Conservation (phyloP, 1,140 invertebrate genomes). For the Eumeta japonica region DNA sequence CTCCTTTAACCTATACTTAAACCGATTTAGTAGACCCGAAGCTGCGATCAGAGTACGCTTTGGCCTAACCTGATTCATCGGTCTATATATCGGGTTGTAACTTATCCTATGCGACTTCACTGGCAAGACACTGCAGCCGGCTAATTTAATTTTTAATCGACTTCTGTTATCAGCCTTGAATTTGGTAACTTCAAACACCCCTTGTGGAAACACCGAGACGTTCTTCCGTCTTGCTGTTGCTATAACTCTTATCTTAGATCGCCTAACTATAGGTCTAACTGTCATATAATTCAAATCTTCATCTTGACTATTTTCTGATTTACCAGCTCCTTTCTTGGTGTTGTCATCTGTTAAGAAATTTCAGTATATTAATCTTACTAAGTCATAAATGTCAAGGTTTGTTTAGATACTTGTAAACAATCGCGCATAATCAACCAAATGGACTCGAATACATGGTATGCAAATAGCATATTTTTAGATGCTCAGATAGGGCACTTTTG, state of each 20-base stretch:
- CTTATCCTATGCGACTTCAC: not conserved
- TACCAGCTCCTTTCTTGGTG: slow-evolving; percentile 11
- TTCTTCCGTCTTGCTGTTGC: slow-evolving; percentile 9
- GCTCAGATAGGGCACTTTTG: too few relatives aligned
- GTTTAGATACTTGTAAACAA: too few relatives aligned
- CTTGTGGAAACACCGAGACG: slow-evolving; percentile 18
- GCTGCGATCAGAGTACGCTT: slow-evolving; percentile 18
- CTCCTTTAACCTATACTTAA: slow-evolving; percentile 36
- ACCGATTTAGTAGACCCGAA: slow-evolving; percentile 34
- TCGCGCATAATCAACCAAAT: too few relatives aligned
- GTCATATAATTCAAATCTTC: slow-evolving; percentile 31
- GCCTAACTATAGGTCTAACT: slow-evolving; percentile 18
- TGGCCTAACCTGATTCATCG: slow-evolving; percentile 8
- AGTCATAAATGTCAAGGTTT: too few relatives aligned
- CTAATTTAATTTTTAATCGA: slow-evolving; percentile 34
- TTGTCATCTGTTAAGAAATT: slow-evolving; percentile 21
- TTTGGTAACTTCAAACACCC: slow-evolving; percentile 28
- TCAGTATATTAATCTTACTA: too few relatives aligned
- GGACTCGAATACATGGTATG: too few relatives aligned
- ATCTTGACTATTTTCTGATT: slow-evolving; percentile 19
- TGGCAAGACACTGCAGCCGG: slow-evolving; percentile 23
- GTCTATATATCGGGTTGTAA: slow-evolving; percentile 8
- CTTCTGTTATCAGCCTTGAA: slow-evolving; percentile 20
- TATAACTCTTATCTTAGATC: slow-evolving; percentile 28
- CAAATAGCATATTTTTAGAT: too few relatives aligned